Evolutionary conservation across 2,113 vertebrate genomes (phyloP).

Genomic region (Phaetusa simplex): DNA sequence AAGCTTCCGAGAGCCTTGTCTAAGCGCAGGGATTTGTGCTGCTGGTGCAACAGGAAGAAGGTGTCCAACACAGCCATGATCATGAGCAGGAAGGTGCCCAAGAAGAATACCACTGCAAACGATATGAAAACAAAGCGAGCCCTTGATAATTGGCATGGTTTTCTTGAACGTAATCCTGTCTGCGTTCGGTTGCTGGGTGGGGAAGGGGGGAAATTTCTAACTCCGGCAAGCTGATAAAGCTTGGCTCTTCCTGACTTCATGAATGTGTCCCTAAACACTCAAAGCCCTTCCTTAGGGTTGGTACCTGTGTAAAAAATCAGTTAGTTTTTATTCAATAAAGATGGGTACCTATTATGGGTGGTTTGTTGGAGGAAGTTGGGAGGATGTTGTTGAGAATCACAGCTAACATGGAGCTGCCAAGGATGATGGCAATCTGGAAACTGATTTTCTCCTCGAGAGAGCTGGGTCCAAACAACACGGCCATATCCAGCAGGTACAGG

Average conservation of each 20-base stretch:
- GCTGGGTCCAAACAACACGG: slow-evolving; percentile 71
- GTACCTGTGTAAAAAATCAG: neutral
- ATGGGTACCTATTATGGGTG: slow-evolving; percentile 75
- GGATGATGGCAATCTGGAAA: slow-evolving; percentile 81
- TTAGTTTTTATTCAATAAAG: neutral
- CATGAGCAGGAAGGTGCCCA: slow-evolving; percentile 72
- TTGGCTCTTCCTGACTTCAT: neutral
- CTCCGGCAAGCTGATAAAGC: neutral
- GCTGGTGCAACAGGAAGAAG: slow-evolving; percentile 68
- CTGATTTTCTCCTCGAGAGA: slow-evolving; percentile 72
- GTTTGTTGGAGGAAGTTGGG: slow-evolving; percentile 73
- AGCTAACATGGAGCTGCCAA: slow-evolving; percentile 81
- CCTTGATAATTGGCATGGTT: neutral
- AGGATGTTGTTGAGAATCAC: slow-evolving; percentile 81
- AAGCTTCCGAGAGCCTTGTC: neutral
- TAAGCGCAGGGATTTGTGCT: neutral
- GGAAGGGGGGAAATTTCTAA: neutral
- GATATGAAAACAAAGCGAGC: neutral
- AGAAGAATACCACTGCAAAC: slow-evolving; percentile 70
- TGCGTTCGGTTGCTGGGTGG: neutral
- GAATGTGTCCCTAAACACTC: rapidly evolving
- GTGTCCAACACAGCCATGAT: slow-evolving; percentile 74
- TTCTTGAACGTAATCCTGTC: neutral
- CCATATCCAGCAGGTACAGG: slow-evolving; percentile 78
- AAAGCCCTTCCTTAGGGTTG: neutral